Conservation (phyloP, 1,140 invertebrate genomes). For the Ridgeia piscesae region DNA sequence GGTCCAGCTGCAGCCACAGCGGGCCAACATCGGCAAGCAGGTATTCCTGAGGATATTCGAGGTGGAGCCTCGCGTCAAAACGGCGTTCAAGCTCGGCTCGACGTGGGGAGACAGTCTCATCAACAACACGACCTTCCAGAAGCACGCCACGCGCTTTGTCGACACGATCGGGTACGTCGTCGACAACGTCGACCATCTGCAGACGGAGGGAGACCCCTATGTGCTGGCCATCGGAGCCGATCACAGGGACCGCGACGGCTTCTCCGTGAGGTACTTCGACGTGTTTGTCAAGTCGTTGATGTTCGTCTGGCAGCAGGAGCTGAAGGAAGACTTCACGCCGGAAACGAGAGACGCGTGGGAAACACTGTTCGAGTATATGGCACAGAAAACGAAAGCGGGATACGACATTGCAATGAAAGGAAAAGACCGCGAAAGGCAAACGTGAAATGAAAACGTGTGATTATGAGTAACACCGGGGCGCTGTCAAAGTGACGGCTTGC, state of each 20-base stretch:
- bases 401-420: conserved; percentile 23
- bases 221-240: conserved; percentile 36
- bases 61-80: conserved; percentile 37
- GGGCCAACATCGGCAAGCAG: conserved; percentile 20
- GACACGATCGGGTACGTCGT: conserved; percentile 34
- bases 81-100: conserved; percentile 37
- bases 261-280: conserved; percentile 39
- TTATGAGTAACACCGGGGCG: background rate
- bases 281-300: conserved; percentile 37
- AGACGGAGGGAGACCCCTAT: conserved; percentile 7
- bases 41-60: conserved; percentile 42
- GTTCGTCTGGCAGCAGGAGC: conserved; percentile 34
- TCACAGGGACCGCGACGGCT: conserved; percentile 38
- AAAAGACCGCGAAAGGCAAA: background rate
- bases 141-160: conserved; percentile 44
- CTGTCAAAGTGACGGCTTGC: background rate
- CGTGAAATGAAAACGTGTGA: background rate
- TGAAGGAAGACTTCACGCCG: conserved; percentile 32
- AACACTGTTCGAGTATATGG: conserved; percentile 37
- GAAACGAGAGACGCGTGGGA: conserved; percentile 33
- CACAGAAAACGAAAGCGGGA: conserved; percentile 36
- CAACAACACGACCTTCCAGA: conserved; percentile 34
- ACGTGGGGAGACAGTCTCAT: conserved; percentile 32
- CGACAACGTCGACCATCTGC: conserved; percentile 41
- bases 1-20: background rate